These are phyloP conservation scores for Osmerus eperlanus DNA, from an alignment of 2,113 vertebrate species.

Conservation along the genomic window DNA sequence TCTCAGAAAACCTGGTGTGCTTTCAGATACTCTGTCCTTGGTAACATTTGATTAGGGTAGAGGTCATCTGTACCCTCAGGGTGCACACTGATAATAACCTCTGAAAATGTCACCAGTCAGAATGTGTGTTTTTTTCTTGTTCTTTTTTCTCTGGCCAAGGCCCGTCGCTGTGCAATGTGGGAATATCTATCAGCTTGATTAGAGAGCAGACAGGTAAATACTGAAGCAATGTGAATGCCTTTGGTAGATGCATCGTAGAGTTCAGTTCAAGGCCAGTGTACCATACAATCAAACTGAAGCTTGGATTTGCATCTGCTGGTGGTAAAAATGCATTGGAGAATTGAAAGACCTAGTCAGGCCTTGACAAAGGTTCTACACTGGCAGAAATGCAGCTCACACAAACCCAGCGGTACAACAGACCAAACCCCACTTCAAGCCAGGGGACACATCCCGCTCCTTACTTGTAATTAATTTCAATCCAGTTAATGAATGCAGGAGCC, in stretches of 20 bases:
- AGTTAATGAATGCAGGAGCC: slow-evolving; percentile 16
- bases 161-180: slow-evolving; percentile 35
- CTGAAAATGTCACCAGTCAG: slow-evolving; percentile 35
- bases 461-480: slow-evolving; percentile 39
- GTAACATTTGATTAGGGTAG: slow-evolving; percentile 36
- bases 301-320: too few species aligned
- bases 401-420: background rate
- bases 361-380: too few species aligned
- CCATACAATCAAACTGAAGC: too few species aligned
- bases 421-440: background rate
- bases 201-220: slow-evolving; percentile 16
- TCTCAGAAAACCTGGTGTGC: slow-evolving; percentile 18
- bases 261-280: too few species aligned
- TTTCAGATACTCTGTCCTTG: slow-evolving; percentile 48
- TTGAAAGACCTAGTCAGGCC: too few species aligned
- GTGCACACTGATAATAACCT: slow-evolving; percentile 35
- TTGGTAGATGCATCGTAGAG: slow-evolving; percentile 7
- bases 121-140: background rate
- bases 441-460: background rate
- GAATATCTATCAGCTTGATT: slow-evolving; percentile 40
- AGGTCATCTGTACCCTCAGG: slow-evolving; percentile 21
- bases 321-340: too few species aligned
- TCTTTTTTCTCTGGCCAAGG: background rate
- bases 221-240: slow-evolving; percentile 19
- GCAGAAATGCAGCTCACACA: background rate